Percentiles rank a stretch among this genome's conserved stretches.
phyloP scores from a whole-genome alignment of 2,888 invertebrate genomes.

The Drosophila borealis region DNA sequence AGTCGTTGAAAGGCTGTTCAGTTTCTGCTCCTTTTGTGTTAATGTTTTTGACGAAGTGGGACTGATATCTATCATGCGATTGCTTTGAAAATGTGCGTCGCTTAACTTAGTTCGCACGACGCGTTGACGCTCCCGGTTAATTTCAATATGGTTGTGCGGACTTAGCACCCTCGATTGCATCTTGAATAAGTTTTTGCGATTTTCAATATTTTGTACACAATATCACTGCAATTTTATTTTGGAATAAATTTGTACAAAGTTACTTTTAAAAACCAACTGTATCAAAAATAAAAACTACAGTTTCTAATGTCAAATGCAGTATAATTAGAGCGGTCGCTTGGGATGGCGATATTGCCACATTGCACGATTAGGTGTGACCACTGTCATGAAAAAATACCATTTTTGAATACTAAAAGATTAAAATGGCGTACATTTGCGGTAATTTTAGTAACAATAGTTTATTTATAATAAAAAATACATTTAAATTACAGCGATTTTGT shows the following conservation, averaged over 20 bases:
- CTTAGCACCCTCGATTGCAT: constrained; percentile 33
- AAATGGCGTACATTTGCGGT: background rate
- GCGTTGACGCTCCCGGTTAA: constrained; percentile 58
- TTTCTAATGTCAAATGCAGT: background rate
- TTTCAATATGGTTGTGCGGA: constrained; percentile 46
- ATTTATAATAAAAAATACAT: background rate
- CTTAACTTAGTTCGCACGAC: constrained; percentile 63
- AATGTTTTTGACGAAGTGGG: constrained; percentile 39
- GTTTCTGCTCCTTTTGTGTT: background rate
- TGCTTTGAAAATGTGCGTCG: constrained; percentile 56
- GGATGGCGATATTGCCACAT: constrained; percentile 9
- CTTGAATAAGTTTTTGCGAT: constrained; percentile 51
- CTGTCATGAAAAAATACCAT: constrained; percentile 9
- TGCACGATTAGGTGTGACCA: constrained; percentile 29
- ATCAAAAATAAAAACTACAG: background rate
- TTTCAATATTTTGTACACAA: constrained; percentile 23
- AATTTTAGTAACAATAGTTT: background rate
- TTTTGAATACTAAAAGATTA: constrained; percentile 16
- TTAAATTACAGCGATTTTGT: constrained; percentile 1
- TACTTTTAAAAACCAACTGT: background rate
- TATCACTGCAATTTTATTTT: background rate
- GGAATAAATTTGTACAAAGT: background rate
- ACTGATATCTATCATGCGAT: constrained; percentile 61
- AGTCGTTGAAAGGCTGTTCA: background rate
- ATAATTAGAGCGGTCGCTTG: background rate